Base-by-base conservation (phyloP, 2,888 invertebrate genomes). In the Syritta pipiens region DNA sequence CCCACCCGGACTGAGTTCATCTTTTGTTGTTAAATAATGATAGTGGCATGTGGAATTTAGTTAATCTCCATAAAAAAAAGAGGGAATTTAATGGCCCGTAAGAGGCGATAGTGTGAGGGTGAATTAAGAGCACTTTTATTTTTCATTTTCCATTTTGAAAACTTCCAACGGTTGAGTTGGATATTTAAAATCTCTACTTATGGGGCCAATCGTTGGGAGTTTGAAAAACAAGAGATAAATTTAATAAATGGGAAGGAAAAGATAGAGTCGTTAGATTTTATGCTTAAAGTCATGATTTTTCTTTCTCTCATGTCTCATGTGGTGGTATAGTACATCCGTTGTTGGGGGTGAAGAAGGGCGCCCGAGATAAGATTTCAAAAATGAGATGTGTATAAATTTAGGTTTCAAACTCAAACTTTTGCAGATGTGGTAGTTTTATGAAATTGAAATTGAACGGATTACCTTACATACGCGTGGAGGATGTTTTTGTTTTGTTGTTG, bases 41-140 rank as follows among this genome's bases (percentile, higher is more conserved):
- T 51, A 60, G 42, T 59, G 59, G 35, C 51, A 44, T 69, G 49
- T 49, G 69, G 59, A 51, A 22, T 69, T 69, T 44, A 44, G 59
- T 59, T 69, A 49, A 69, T 51, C 49, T 51, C 49, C 59, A 44
- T 60, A 42, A 51, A 69, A 26, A 63, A 57, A 28, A 26, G 32
- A 24, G 17, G 42, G 7, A 20, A 20, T 17, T 44, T 69, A 60
- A 69, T 69, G 69, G 51, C 49, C 59, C 69, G 51, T 35, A 69
- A 51, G 69, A 60, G 59, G 44, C 69, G 59, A 40, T 59, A 69
- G 51, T 42, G 51, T 22, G 24, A 20, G 42, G 14, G 46, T 55
- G 55, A 51, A 22, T 28, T 48, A 19, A 9, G 20, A 46, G 7
- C 1, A 40, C 10, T 12, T 30, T 19, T 28, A 28, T 37, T 9